Base-by-base conservation (phyloP, 2,888 invertebrate genomes). In the Trachelus iudaicus region DNA sequence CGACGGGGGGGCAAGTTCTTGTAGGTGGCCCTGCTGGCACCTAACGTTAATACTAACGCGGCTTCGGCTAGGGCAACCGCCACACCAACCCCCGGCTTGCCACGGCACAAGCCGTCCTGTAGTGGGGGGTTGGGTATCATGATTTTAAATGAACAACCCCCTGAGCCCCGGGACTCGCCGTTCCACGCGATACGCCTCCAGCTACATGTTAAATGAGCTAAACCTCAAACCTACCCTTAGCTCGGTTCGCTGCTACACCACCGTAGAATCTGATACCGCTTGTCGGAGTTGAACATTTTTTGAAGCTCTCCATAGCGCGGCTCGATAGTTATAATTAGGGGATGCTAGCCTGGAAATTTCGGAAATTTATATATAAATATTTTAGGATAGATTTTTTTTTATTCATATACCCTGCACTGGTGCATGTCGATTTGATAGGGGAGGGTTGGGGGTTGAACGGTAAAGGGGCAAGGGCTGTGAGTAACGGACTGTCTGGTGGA, bases 401-500 rank as follows among this genome's bases (percentile, higher is more conserved):
- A 12, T 3, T 3, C 3, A 0, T 35, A 3, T 12, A 56, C 40
- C 4, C 83, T 81, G 83, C 79, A 85, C 83, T 88, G 88, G 87
- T 89, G 87, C 87, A 87, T 88, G 89, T 89, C 87, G 89, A 89
- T 89, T 89, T 88, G 84, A 81, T 81, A 76, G 77, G 73, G 80
- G 81, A 80, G 80, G 82, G 34, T 83, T 83, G 88, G 88, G 88
- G 85, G 88, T 87, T 83, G 82, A 82, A 81, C 23, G 23, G 80
- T 87, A 87, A 89, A 89, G 90, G 89, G 88, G 90, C 89, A 89
- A 87, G 88, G 85, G 88, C 88, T 87, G 90, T 90, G 90, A 91
- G 90, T 91, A 91, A 91, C 89, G 89, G 88, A 88, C 89, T 90
- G 89, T 89, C 90, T 89, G 90, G 86, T 89, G 86, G 88, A 90